These are phyloP conservation scores for Mobula hypostoma DNA, from an alignment of 2,113 vertebrate species.

Conservation along the genomic window DNA sequence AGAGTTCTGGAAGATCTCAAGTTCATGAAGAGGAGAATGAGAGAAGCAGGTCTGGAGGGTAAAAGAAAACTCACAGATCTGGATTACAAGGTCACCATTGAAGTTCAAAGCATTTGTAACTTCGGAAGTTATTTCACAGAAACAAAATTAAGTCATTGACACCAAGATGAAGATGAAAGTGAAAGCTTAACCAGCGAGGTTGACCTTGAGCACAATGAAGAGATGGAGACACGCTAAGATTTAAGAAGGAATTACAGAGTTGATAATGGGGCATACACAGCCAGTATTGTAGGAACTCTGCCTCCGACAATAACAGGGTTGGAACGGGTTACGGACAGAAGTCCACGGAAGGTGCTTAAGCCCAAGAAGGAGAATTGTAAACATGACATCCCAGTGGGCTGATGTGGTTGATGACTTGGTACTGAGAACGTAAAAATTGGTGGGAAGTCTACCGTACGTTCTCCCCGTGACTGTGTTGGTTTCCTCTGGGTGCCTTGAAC, in stretches of 20 bases:
- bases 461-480: no score
- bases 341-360: neutral
- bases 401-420: neutral
- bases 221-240: neutral
- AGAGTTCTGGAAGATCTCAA: no score
- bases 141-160: neutral
- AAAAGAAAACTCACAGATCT: no score
- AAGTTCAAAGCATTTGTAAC: no score
- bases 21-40: no score
- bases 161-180: neutral
- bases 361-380: neutral
- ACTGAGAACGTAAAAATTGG: no score
- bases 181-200: neutral
- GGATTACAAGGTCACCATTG: no score
- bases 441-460: no score
- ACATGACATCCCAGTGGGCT: neutral
- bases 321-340: neutral
- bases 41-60: no score
- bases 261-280: no score
- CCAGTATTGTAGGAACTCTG: neutral
- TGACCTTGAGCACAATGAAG: neutral
- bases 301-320: neutral
- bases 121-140: no score
- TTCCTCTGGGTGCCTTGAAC: no score
- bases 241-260: neutral